These are phyloP conservation scores for Cavia aperea DNA, from an alignment of 2,113 vertebrate genomes.

Conservation along the genomic window DNA sequence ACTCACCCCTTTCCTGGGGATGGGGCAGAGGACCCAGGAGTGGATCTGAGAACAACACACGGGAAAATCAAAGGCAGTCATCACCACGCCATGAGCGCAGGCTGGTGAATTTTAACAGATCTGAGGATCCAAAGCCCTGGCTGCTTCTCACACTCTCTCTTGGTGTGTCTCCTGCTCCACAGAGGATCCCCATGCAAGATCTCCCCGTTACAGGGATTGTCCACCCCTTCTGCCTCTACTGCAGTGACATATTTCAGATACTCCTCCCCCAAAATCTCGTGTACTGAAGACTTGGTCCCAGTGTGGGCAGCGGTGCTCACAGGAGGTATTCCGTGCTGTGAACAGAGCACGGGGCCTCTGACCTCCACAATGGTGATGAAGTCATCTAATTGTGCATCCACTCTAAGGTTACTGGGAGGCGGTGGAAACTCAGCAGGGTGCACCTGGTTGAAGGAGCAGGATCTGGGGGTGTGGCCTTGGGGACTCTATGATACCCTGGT, in stretches of 20 bases:
- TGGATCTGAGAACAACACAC: no score
- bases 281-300: not conserved
- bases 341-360: not conserved
- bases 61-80: not conserved
- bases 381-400: not conserved
- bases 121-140: not conserved
- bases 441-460: not conserved
- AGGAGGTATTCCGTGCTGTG: not conserved
- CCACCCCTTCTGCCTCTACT: no score
- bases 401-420: not conserved
- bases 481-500: not conserved
- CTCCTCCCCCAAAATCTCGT: not conserved
- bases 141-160: not conserved
- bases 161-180: not conserved
- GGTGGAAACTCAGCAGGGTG: not conserved
- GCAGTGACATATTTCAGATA: no score
- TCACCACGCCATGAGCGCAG: fast-evolving
- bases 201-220: no score
- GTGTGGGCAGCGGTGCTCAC: not conserved
- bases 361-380: not conserved
- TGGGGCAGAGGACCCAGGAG: not conserved
- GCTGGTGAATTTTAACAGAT: not conserved
- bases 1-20: fast-evolving
- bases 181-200: not conserved
- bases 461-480: not conserved